Conservation (phyloP, 2,113 vertebrate species). For the Oreochromis aureus region DNA sequence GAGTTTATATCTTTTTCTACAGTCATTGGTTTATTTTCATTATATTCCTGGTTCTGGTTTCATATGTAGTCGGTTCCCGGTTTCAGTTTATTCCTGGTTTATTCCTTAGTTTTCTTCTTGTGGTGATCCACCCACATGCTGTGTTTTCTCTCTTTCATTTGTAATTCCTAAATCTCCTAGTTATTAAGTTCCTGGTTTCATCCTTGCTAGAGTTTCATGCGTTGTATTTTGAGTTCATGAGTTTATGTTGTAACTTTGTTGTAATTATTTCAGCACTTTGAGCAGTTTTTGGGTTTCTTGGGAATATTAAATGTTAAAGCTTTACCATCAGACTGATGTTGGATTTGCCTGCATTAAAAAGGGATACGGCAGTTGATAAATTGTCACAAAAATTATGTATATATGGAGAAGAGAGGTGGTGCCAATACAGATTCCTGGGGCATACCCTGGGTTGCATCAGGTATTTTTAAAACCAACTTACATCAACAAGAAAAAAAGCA, state of each 20-base stretch:
- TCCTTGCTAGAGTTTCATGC: not conserved
- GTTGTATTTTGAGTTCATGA: not conserved
- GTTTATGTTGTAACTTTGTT: not conserved
- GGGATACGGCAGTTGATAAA: not conserved
- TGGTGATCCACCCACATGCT: not conserved
- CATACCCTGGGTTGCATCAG: not conserved
- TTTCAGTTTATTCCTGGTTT: not conserved
- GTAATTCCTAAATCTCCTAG: accelerated
- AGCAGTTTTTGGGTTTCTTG: not conserved
- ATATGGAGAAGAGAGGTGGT: not conserved
- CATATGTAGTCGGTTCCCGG: not conserved
- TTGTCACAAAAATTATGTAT: not conserved
- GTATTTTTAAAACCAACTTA: not conserved
- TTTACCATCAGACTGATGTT: not conserved
- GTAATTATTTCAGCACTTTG: not conserved
- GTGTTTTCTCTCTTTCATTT: not conserved
- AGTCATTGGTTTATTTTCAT: not conserved
- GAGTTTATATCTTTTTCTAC: not conserved
- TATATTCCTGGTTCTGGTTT: not conserved
- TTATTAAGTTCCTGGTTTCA: not conserved
- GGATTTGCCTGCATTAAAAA: not conserved
- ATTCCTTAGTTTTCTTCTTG: not conserved
- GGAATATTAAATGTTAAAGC: not conserved
- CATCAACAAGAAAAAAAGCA: not conserved
- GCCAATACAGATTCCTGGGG: accelerated